Evolutionary conservation across 2,888 invertebrate genomes (phyloP).

Genomic region (Cetonia aurata): DNA sequence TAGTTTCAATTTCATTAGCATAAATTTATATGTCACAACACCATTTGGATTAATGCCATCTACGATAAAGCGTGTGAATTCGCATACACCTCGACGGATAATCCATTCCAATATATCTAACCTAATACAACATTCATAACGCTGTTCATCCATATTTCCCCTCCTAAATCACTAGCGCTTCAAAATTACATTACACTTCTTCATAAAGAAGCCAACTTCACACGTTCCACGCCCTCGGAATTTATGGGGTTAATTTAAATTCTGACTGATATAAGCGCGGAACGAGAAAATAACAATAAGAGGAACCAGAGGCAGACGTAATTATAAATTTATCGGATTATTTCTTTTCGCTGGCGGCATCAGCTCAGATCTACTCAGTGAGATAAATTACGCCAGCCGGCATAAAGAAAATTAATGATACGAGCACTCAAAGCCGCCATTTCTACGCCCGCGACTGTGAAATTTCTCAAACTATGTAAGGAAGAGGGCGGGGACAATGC

Average conservation of each 20-base stretch:
- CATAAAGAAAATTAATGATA: conserved; percentile 36
- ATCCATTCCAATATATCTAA: no score
- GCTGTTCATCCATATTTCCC: no score
- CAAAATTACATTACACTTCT: no score
- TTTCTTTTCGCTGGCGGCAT: conserved; percentile 16
- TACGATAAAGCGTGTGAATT: no score
- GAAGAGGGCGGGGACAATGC: neutral
- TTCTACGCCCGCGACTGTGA: neutral
- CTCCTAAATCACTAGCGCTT: no score
- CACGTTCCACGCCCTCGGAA: neutral
- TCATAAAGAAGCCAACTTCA: no score
- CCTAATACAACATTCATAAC: no score
- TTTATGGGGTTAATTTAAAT: conserved; percentile 10
- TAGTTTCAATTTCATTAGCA: no score
- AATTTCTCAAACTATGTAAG: conserved; percentile 8
- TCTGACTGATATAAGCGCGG: neutral
- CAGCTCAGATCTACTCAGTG: conserved; percentile 12
- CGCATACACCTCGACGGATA: no score
- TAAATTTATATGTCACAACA: no score
- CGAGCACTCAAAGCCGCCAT: conserved; percentile 15
- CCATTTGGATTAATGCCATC: no score
- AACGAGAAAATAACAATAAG: conserved; percentile 7
- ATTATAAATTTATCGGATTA: conserved; percentile 38
- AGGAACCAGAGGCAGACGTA: conserved; percentile 5
- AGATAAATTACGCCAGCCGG: conserved; percentile 34